Conservation (phyloP, 2,797 vertebrate genomes). For the Percopsis omiscomaycus region DNA sequence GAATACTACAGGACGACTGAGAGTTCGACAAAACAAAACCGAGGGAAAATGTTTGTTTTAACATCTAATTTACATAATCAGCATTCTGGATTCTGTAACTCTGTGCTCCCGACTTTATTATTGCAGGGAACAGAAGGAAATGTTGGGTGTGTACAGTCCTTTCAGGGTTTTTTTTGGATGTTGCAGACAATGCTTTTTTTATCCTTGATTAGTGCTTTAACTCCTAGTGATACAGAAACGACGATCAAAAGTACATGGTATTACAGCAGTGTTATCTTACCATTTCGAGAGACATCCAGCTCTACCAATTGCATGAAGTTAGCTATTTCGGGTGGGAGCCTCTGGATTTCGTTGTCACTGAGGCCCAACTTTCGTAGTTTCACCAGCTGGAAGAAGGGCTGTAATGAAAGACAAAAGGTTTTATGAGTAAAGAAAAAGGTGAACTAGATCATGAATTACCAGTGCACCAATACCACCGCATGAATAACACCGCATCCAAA, state of each 20-base stretch:
- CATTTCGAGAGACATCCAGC: conserved; percentile 95
- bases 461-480: no score
- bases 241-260: neutral
- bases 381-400: conserved; percentile 96
- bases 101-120: conserved; percentile 3
- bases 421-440: neutral
- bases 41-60: conserved; percentile 25
- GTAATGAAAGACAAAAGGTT: conserved; percentile 59
- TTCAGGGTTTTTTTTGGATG: neutral
- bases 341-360: conserved; percentile 98
- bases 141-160: conserved; percentile 11
- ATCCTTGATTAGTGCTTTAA: conserved; percentile 26
- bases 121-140: conserved; percentile 26
- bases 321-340: conserved; percentile 93
- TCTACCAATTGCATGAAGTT: conserved; percentile 98
- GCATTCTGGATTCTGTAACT: conserved; percentile 18
- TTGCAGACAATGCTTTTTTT: conserved; percentile 31
- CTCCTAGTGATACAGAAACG: conserved; percentile 2
- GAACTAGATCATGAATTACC: no score
- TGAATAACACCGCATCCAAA: no score
- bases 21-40: conserved; percentile 13
- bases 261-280: conserved; percentile 64
- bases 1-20: conserved; percentile 26
- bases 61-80: conserved; percentile 30
- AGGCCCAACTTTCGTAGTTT: conserved; percentile 96